Conservation (phyloP, 2,888 invertebrate species). For the Ischnus inquisitorius region DNA sequence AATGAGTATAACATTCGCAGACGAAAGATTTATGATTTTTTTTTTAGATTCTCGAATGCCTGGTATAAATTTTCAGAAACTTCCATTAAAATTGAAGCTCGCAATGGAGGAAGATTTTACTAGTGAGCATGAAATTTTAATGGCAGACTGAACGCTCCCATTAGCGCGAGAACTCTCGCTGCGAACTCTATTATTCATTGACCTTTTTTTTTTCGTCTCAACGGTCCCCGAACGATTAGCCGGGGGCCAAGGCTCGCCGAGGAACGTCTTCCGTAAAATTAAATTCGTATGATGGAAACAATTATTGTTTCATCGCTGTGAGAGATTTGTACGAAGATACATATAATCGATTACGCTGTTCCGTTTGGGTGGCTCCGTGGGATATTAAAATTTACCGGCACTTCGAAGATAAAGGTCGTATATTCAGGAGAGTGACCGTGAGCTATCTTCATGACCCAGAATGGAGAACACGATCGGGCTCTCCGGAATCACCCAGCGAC, state of each 20-base stretch:
- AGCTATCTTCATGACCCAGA: constrained; percentile 53
- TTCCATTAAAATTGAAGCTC: constrained; percentile 7
- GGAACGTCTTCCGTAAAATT: constrained; percentile 58
- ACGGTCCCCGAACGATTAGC: constrained; percentile 53
- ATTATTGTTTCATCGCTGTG: constrained; percentile 33
- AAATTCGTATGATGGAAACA: constrained; percentile 45
- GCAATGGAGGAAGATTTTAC: constrained; percentile 15
- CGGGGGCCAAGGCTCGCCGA: not conserved
- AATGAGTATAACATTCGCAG: not conserved
- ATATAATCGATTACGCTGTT: not conserved
- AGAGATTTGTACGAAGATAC: not conserved
- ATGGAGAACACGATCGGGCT: constrained; percentile 33
- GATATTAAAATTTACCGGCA: constrained; percentile 58
- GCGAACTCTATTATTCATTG: constrained; percentile 61
- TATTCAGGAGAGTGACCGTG: constrained; percentile 52
- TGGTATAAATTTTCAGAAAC: constrained; percentile 14
- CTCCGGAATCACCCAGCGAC: constrained; percentile 30
- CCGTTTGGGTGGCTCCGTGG: constrained; percentile 1
- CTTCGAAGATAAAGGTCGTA: constrained; percentile 53
- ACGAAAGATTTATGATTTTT: not conserved
- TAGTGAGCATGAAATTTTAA: constrained; percentile 61
- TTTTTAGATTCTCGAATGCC: not conserved
- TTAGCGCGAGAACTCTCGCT: constrained; percentile 57
- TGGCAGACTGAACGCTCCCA: constrained; percentile 57
- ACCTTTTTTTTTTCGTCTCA: constrained; percentile 43